Evolutionary conservation across 2,888 invertebrate genomes (phyloP), one percentile per base, ranked within the genome.

Genomic region (Tenthredo mesomela): DNA sequence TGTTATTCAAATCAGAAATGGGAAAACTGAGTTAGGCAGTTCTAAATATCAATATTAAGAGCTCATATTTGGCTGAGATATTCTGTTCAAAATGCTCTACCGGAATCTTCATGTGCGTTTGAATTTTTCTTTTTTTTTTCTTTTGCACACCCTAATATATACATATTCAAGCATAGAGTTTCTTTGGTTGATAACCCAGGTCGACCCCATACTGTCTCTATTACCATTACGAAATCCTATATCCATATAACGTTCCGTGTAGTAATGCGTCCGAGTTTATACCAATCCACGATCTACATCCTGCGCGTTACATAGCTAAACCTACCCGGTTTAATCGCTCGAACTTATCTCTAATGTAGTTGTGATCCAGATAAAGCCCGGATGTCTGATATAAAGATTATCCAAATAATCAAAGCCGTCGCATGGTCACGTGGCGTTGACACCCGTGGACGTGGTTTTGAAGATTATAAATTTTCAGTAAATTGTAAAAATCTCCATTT

Each of bases 341-440:
- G 0, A 61, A 61, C 61, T 61, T 61, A 67, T 29, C 33, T 67
- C 18, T 67, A 67, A 33, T 67, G 67, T 67, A 33, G 33, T n/a
- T 37, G 71, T 40, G 61, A 61, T 40, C 71, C 43, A 71, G 37
- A 71, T 71, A 40, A 71, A 12, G 71, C 71, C 71, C 71, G 71
- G 71, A 71, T 43, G 43, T 71, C 40, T 40, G 71, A 43, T 71
- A 21, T 43, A 21, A 71, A 40, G 71, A 71, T 71, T 21, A 40
- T 25, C 15, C 33, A 7, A 71, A 43, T 71, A 9, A 71, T 12
- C n/a, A 40, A 6, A 33, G 29, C 21, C 21, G 71, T n/a, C n/a
- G n/a, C n/a, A n/a, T 21, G 37, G 2, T 43, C 25, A 43, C 18
- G 12, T 40, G 25, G 25, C 61, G 21, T 25, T 25, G 25, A 10